Base-by-base conservation (phyloP, 2,797 vertebrate species). In the Cossypha dichroa region DNA sequence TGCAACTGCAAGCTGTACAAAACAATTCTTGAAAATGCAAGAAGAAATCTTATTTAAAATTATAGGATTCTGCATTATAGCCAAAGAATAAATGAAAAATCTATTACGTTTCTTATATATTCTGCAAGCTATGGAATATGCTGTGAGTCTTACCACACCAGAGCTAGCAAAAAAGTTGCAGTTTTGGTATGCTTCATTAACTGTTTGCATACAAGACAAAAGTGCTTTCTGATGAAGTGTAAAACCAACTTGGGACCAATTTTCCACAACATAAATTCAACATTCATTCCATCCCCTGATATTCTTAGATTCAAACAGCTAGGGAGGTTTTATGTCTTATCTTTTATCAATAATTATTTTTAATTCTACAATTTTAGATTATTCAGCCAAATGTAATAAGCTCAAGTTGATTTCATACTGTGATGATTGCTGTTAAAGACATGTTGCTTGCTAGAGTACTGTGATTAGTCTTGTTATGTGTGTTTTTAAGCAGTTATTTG, bases 191-290 rank as follows among this genome's bases (percentile, higher is more conserved):
- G 98, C 97, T 98, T 98, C 98, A 98, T 98, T 98, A 98, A 98
- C 97, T 97, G 98, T 98, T 98, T 98, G 97, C 97, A 98, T 98
- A 98, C 97, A 98, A 98, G 97, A 98, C 96, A 97, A 97, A 98
- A 98, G 97, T 97, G 96, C 96, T 98, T 98, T 98, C 97, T 98
- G 97, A 98, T 98, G 97, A 98, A 97, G 97, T 98, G 96, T 97
- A 98, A 98, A 98, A 98, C 97, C 98, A 98, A 97, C 98, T 98
- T 97, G 97, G 98, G 98, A 98, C 97, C 98, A 98, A 98, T 98
- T 98, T 98, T 98, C 98, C 98, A 98, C 97, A 97, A 98, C 98
- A 98, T 98, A 98, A 98, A 98, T 98, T 96, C 97, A 98, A 96
- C 93, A 95, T 96, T 96, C 95, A 87, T 98, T 98, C 93, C 95